Evolutionary conservation across 2,888 invertebrate genomes (phyloP).

Genomic region (Melanophora roralis): DNA sequence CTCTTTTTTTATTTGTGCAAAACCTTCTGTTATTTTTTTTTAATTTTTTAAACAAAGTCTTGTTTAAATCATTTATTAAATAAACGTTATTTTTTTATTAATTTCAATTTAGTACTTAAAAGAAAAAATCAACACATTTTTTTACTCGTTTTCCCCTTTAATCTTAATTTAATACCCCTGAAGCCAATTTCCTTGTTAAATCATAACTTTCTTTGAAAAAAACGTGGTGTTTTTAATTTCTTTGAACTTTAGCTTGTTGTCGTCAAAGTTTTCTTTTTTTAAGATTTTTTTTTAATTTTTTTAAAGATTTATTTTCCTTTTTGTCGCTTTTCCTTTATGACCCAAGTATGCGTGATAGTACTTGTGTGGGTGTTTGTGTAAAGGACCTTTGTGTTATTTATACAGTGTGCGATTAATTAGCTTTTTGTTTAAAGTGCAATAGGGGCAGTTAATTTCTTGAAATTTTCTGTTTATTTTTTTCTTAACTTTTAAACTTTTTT

Average conservation of each 20-base stretch:
- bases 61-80: too few relatives aligned
- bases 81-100: too few relatives aligned
- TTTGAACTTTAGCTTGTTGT: background rate
- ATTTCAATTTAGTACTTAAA: too few relatives aligned
- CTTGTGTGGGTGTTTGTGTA: background rate
- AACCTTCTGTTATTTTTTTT: too few relatives aligned
- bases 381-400: background rate
- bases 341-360: background rate
- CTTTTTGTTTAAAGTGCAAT: conserved; percentile 40
- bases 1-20: too few relatives aligned
- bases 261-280: background rate
- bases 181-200: background rate
- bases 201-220: background rate
- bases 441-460: conserved; percentile 29
- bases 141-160: too few relatives aligned
- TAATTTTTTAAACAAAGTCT: too few relatives aligned
- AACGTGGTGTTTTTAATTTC: background rate
- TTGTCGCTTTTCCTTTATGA: background rate
- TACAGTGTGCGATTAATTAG: conserved; percentile 37
- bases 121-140: too few relatives aligned
- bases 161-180: background rate
- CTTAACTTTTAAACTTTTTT: background rate
- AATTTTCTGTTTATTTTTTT: background rate
- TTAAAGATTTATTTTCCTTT: background rate
- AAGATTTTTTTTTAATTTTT: background rate